These are phyloP conservation scores for Gopherus flavomarginatus DNA, from an alignment of 2,113 vertebrate species.

Conservation along the genomic window DNA sequence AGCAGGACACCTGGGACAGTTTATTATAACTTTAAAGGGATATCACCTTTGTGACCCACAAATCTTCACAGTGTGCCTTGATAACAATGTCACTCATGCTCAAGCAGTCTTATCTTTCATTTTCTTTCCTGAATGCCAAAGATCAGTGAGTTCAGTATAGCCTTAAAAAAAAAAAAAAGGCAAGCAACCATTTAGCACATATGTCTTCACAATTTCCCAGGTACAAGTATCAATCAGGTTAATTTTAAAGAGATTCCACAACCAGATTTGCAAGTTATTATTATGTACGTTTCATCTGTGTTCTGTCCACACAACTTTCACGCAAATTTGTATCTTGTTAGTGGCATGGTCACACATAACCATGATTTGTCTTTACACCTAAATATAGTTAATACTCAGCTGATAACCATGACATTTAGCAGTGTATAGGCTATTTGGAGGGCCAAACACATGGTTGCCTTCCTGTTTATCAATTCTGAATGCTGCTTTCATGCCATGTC, in stretches of 20 bases:
- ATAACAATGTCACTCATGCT: neutral
- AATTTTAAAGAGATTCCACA: neutral
- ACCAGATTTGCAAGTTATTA: neutral
- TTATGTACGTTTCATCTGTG: neutral
- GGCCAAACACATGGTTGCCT: neutral
- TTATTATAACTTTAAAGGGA: neutral
- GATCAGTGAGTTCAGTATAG: neutral
- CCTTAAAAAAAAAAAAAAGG: neutral
- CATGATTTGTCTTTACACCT: neutral
- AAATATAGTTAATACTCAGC: neutral
- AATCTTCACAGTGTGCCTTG: neutral
- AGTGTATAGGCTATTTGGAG: neutral
- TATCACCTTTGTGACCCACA: neutral
- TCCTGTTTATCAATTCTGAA: neutral
- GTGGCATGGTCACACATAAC: rapidly evolving
- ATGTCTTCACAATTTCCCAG: neutral
- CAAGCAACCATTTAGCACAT: neutral
- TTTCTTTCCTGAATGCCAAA: neutral
- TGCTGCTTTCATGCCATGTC: rapidly evolving
- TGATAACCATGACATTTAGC: neutral
- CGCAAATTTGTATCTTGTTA: neutral
- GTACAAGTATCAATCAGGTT: neutral
- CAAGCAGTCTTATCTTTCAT: neutral
- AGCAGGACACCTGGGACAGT: neutral
- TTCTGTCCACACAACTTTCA: neutral